These are phyloP conservation scores for Exocentrus adspersus DNA, from an alignment of 2,888 invertebrate species.

Conservation along the genomic window DNA sequence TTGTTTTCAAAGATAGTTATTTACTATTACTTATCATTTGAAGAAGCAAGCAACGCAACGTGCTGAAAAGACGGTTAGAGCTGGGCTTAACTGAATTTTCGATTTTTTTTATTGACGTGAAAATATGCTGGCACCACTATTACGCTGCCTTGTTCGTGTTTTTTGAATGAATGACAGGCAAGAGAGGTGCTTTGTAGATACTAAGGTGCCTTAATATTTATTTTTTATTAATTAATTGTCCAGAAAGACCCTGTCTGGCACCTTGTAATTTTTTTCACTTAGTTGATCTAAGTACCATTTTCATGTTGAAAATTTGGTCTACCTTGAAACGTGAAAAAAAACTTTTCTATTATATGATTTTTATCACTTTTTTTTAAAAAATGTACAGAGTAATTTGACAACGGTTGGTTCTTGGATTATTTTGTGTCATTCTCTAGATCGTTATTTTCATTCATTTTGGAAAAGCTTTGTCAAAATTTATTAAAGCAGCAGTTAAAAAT, in stretches of 20 bases:
- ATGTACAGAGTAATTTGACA: background rate
- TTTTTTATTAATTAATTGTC: constrained; percentile 32
- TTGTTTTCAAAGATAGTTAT: constrained; percentile 33
- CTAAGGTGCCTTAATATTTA: constrained; percentile 45
- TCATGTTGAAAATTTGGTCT: constrained; percentile 23
- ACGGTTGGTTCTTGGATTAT: constrained; percentile 12
- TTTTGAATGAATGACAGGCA: constrained; percentile 38
- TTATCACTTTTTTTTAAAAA: constrained; percentile 1
- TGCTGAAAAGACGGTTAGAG: constrained; percentile 29
- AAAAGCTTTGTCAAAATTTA: constrained; percentile 43
- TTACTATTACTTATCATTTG: constrained; percentile 26
- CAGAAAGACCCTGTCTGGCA: constrained; percentile 38
- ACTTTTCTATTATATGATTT: constrained; percentile 6
- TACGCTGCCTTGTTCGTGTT: constrained; percentile 35
- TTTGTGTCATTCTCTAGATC: constrained; percentile 24
- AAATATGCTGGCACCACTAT: constrained; percentile 32
- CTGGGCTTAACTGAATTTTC: constrained; percentile 33
- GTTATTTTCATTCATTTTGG: constrained; percentile 14
- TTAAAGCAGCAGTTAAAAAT: constrained; percentile 40
- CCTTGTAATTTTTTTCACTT: constrained; percentile 39
- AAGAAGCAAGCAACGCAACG: constrained; percentile 29
- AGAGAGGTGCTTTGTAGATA: constrained; percentile 40
- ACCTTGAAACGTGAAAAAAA: constrained; percentile 19
- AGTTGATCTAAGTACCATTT: constrained; percentile 38
- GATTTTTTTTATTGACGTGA: constrained; percentile 24